Evolutionary conservation across 2,797 vertebrate species (phyloP).

Genomic region (Macropus fuliginosus): DNA sequence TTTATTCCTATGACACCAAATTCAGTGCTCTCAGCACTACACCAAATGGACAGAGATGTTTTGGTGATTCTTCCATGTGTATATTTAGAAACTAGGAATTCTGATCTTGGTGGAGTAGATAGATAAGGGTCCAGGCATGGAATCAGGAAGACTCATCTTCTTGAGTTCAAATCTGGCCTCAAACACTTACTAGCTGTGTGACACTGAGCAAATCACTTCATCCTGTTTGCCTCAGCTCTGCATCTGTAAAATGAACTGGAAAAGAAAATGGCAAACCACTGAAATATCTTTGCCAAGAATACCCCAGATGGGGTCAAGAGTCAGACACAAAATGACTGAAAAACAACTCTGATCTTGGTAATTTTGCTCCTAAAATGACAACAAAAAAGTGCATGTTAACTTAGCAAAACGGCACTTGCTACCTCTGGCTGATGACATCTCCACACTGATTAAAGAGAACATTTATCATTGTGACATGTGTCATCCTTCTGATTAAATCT

Average conservation of each 20-base stretch:
- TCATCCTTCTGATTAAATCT: slow-evolving; percentile 1
- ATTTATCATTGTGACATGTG: not conserved
- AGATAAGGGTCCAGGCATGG: not conserved
- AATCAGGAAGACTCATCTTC: not conserved
- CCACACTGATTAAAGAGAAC: slow-evolving; percentile 54
- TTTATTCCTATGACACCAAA: not conserved
- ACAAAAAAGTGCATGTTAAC: not conserved
- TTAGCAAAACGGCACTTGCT: slow-evolving; percentile 29
- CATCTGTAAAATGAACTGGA: not conserved
- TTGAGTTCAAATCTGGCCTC: not conserved
- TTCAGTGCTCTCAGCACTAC: not conserved
- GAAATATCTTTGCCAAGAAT: not conserved
- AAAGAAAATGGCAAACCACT: not conserved
- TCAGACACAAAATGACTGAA: not conserved
- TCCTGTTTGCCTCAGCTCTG: not conserved
- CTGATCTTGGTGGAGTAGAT: not conserved
- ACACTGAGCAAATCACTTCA: not conserved
- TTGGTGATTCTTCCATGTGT: not conserved
- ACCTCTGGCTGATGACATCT: slow-evolving; percentile 33
- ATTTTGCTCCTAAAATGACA: slow-evolving; percentile 32
- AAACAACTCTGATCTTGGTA: not conserved
- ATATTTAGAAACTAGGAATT: not conserved
- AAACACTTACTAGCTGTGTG: not conserved
- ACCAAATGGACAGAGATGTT: not conserved
- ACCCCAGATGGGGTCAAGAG: not conserved